Evolutionary conservation across 2,888 invertebrate genomes (phyloP), one percentile per base, ranked within the genome.

Genomic region (Buathra laborator): DNA sequence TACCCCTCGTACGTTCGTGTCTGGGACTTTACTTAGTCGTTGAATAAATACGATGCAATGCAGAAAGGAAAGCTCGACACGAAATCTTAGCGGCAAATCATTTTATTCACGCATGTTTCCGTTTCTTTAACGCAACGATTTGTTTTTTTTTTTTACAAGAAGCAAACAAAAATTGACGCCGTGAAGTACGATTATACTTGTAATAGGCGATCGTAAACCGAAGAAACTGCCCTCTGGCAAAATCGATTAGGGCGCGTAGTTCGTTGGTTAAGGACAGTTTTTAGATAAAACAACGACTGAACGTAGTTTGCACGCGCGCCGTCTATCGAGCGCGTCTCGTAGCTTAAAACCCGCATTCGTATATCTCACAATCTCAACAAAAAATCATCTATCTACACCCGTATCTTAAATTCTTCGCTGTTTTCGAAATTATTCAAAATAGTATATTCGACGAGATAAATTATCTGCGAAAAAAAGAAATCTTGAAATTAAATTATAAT

Each of bases 11-110:
- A 32, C 6, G 29, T 2, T 14, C 24, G 32, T 29, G 6, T 32
- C 29, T 59, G 14, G 37, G 59, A 59, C 80, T 79, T 82, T 37
- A 79, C 71, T 76, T 82, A 75, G 81, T 44, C 68, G 75, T 67
- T 66, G 46, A 67, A 74, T 59, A 74, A 66, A 59, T 46, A 46
- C 74, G 19, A 19, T 19, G 19, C 46, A 14, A 59, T 67, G 43
- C 51, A 9, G 7, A 3, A 53, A 37, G 59, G 37, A 48, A 64
- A 37, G 51, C 16, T 44, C 14, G n/a, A 29, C 64, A 72, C 66
- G 12, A 32, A 59, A 10, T 59, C 19, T 16, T 53, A 3, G 53
- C 53, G 53, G 16, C 16, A 7, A 2, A 3, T 59, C 2, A 10
- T 24, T 59, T 29, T 24, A 12, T 12, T 62, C 43, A 46, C 32